These are phyloP conservation scores for Pantherophis guttatus DNA, from an alignment of 2,113 vertebrate genomes.

Conservation along the genomic window DNA sequence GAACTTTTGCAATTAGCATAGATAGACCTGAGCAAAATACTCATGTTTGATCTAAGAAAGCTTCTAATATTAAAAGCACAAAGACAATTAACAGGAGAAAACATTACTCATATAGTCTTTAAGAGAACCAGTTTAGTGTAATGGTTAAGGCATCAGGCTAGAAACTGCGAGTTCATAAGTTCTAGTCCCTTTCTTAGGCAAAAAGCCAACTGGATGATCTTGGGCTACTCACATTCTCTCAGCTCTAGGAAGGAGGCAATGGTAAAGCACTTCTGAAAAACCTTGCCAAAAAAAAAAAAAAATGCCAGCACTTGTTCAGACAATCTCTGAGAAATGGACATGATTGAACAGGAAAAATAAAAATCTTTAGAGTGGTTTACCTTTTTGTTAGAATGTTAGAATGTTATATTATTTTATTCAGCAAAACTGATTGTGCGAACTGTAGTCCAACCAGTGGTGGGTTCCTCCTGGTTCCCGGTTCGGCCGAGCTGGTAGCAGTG, in stretches of 20 bases:
- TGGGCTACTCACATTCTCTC: neutral
- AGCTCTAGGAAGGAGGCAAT: neutral
- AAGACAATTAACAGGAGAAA: neutral
- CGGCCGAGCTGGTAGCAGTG: too few relatives aligned
- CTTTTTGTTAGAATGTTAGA: neutral
- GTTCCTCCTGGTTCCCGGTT: too few relatives aligned
- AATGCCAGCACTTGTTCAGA: neutral
- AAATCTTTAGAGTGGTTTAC: neutral
- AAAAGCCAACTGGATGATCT: neutral
- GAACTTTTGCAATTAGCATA: neutral
- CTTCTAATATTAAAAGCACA: neutral
- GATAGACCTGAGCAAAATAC: neutral
- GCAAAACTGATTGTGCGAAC: neutral
- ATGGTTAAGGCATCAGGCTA: neutral
- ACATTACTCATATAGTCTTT: neutral
- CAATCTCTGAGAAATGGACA: neutral
- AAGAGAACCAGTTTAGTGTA: neutral
- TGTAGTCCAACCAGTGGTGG: neutral
- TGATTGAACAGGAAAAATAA: neutral
- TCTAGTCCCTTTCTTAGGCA: neutral
- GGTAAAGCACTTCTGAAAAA: neutral
- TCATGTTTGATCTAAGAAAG: neutral
- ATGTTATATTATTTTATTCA: neutral
- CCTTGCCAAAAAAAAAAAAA: neutral
- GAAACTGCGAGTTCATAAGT: neutral